Conservation (phyloP, 2,888 invertebrate genomes). For the Aspidiotus rigidus region DNA sequence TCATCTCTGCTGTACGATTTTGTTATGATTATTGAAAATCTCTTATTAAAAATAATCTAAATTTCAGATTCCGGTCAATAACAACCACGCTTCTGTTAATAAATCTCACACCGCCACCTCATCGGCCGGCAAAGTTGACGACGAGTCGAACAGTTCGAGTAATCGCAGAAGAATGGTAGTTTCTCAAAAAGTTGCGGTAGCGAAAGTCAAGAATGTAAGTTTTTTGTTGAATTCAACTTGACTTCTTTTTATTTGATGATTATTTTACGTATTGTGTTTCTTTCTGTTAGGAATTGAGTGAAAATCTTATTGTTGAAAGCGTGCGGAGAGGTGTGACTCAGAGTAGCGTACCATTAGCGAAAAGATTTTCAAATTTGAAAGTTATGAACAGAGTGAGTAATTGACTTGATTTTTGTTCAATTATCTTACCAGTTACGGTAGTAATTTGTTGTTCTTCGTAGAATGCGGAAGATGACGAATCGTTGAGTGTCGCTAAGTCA, state of each 20-base stretch:
- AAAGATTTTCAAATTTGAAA: conserved; percentile 24
- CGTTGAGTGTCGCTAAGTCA: background rate
- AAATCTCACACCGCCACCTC: background rate
- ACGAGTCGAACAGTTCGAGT: background rate
- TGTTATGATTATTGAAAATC: background rate
- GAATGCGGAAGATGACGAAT: background rate
- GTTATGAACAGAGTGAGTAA: background rate
- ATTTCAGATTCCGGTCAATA: background rate
- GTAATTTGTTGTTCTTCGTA: background rate
- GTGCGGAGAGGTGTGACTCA: conserved; percentile 27
- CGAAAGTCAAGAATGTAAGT: conserved; percentile 8
- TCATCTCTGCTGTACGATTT: background rate
- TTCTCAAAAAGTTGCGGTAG: background rate
- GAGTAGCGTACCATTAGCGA: conserved; percentile 23
- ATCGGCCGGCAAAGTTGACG: background rate
- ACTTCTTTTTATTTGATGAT: too few relatives aligned
- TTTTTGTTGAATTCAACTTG: background rate
- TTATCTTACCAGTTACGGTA: too few relatives aligned
- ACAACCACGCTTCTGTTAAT: background rate
- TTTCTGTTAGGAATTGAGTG: conserved; percentile 2
- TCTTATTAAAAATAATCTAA: background rate
- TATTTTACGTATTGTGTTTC: background rate
- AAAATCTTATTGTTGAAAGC: conserved; percentile 26
- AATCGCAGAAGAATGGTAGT: conserved; percentile 20
- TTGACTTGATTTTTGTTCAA: too few relatives aligned